Evolutionary conservation across 1,140 invertebrate species (phyloP).

Genomic region (Achatina immaculata): DNA sequence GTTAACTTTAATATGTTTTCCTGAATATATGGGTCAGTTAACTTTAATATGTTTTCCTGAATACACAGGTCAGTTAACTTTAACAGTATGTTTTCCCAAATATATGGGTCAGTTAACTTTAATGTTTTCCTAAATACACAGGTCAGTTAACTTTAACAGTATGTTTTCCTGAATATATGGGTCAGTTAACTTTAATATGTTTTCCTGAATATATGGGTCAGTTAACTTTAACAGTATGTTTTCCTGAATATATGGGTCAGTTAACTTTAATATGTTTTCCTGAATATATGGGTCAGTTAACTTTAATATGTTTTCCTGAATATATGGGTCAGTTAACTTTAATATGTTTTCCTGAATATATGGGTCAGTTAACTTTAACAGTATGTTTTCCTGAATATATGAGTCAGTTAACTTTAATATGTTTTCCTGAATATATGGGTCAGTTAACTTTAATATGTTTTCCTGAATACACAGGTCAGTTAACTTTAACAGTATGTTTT

Average conservation of each 20-base stretch:
- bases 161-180: not conserved
- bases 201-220: not conserved
- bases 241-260: not conserved
- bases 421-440: constrained; percentile 1
- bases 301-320: too few species aligned
- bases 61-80: not conserved
- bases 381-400: not conserved
- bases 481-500: too few species aligned
- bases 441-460: not conserved
- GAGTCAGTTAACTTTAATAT: not conserved
- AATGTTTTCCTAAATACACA: too few species aligned
- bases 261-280: too few species aligned
- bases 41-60: too few species aligned
- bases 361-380: not conserved
- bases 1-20: too few species aligned
- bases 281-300: not conserved
- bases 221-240: too few species aligned
- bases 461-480: constrained; percentile 1
- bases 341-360: constrained; percentile 2
- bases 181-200: not conserved
- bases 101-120: too few species aligned
- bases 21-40: not conserved
- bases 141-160: too few species aligned
- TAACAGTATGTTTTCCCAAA: too few species aligned
- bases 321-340: not conserved